phyloP scores from a whole-genome alignment of 2,797 vertebrate genomes.

The Sebastes diaconus region DNA sequence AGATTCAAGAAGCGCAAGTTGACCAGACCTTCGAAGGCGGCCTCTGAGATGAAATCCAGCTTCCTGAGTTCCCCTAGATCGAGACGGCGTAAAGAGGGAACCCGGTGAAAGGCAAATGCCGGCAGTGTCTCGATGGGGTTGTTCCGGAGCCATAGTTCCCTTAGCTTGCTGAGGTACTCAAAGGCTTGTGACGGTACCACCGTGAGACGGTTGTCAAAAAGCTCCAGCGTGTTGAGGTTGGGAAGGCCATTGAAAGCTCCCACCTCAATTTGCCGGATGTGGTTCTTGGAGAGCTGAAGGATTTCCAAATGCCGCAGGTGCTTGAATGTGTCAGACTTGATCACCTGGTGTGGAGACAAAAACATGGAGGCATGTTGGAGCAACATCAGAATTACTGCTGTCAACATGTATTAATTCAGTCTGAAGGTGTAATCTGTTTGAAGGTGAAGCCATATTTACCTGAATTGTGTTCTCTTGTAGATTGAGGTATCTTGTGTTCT shows the following conservation, averaged over 20 bases:
- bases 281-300: conserved; percentile 95
- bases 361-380: conserved; percentile 40
- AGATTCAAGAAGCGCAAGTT: conserved; percentile 96
- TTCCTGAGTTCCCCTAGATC: conserved; percentile 95
- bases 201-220: conserved; percentile 96
- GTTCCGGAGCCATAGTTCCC: conserved; percentile 95
- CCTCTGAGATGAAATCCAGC: conserved; percentile 96
- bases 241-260: conserved; percentile 97
- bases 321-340: conserved; percentile 96
- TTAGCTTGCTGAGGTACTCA: conserved; percentile 96
- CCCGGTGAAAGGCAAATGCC: conserved; percentile 94
- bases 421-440: neutral
- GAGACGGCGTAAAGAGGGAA: conserved; percentile 91
- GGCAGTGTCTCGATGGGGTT: conserved; percentile 98
- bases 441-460: conserved; percentile 68
- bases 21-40: conserved; percentile 93
- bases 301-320: conserved; percentile 97
- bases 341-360: conserved; percentile 80
- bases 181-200: conserved; percentile 96
- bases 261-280: conserved; percentile 95
- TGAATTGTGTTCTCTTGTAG: conserved; percentile 97
- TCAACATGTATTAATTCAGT: conserved; percentile 2
- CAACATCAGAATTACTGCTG: conserved; percentile 35
- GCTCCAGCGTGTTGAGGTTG: conserved; percentile 96
- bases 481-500: conserved; percentile 98